A percentile compares a stretch with the other conserved stretches of the same genome.
These are phyloP conservation scores for Dicrostonyx torquatus DNA, from an alignment of 2,797 vertebrate species.

Conservation along the genomic window DNA sequence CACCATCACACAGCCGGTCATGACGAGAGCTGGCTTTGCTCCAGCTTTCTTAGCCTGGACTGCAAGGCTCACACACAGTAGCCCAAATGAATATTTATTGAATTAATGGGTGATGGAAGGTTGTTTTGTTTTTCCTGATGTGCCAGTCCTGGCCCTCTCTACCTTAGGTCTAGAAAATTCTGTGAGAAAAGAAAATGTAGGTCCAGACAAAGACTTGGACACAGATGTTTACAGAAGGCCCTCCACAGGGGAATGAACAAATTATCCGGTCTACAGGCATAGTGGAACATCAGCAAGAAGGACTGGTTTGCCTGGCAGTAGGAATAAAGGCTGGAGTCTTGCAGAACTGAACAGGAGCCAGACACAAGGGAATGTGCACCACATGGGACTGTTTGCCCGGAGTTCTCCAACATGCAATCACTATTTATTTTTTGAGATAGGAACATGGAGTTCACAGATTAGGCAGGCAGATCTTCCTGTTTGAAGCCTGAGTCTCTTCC, in stretches of 20 bases:
- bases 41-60: not conserved
- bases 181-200: not conserved
- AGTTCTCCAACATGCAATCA: not conserved
- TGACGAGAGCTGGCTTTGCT: constrained; percentile 20
- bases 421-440: no score
- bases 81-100: constrained; percentile 5
- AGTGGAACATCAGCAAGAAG: not conserved
- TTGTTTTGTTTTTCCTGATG: not conserved
- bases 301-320: not conserved
- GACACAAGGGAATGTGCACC: not conserved
- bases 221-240: not conserved
- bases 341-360: not conserved
- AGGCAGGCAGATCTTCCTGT: no score
- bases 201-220: not conserved
- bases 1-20: not conserved
- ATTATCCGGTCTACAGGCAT: not conserved
- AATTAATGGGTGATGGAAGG: not conserved
- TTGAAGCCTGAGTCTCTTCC: no score
- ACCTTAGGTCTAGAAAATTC: constrained; percentile 15
- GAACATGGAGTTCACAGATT: no score
- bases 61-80: not conserved
- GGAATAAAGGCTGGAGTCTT: not conserved
- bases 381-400: not conserved
- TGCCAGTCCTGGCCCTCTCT: not conserved
- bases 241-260: not conserved